Percentiles rank a stretch among this genome's conserved stretches.
Conservation (phyloP, 2,888 invertebrate genomes). For the Syrphus vitripennis region DNA sequence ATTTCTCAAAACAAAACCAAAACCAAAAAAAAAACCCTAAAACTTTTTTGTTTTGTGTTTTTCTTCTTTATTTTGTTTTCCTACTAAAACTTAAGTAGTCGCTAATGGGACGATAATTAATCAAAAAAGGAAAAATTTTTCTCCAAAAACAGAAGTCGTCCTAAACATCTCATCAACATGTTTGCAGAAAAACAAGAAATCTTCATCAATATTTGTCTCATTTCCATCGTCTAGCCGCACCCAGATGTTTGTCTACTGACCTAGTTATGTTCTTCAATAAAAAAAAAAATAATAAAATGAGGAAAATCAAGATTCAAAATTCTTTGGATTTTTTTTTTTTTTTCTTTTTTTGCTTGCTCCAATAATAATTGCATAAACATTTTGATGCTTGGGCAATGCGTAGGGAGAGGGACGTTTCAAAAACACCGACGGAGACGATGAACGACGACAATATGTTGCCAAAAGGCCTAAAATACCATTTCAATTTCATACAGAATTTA, state of each 20-base stretch:
- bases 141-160: slow-evolving; percentile 5
- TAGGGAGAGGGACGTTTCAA: background rate
- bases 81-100: slow-evolving; percentile 20
- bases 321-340: background rate
- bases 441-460: background rate
- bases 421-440: background rate
- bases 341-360: slow-evolving; percentile 11
- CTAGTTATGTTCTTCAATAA: slow-evolving; percentile 11
- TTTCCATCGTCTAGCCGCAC: slow-evolving; percentile 46
- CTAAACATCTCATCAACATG: slow-evolving; percentile 1
- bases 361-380: slow-evolving; percentile 39
- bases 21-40: slow-evolving; percentile 13
- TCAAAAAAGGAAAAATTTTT: slow-evolving; percentile 2
- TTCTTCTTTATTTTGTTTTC: background rate
- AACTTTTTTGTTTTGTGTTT: background rate
- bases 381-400: background rate
- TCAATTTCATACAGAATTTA: background rate
- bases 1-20: slow-evolving; percentile 9
- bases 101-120: slow-evolving; percentile 37
- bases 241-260: slow-evolving; percentile 59
- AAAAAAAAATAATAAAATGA: background rate
- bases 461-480: background rate
- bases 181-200: background rate
- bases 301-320: background rate
- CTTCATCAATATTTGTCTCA: slow-evolving; percentile 32